Percentiles rank a stretch among this genome's conserved stretches.
phyloP scores from a whole-genome alignment of 2,888 invertebrate species.

The Gymnoscelis rufifasciata region DNA sequence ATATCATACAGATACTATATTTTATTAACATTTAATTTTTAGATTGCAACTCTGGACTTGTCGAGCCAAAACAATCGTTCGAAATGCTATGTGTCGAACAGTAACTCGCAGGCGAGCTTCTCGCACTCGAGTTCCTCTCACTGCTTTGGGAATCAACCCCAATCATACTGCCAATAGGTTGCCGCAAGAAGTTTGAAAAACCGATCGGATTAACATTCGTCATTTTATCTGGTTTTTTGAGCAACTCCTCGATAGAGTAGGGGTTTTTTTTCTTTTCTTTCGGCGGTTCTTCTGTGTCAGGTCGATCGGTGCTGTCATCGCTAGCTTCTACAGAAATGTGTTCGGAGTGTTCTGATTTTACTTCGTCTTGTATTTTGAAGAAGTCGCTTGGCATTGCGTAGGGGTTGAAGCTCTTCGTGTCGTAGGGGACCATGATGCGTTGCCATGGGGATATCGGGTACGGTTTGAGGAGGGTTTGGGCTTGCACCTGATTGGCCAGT shows the following conservation, averaged over 20 bases:
- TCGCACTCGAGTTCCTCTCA: conserved; percentile 55
- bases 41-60: conserved; percentile 62
- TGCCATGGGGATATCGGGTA: conserved; percentile 79
- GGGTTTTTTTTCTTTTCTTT: conserved; percentile 85
- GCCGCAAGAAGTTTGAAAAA: conserved; percentile 71
- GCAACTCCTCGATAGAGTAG: conserved; percentile 91
- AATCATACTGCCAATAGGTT: conserved; percentile 78
- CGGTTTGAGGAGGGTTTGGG: conserved; percentile 68
- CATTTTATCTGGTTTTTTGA: conserved; percentile 88
- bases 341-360: conserved; percentile 65
- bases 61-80: conserved; percentile 65
- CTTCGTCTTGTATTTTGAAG: conserved; percentile 61
- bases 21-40: conserved; percentile 57
- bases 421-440: conserved; percentile 79
- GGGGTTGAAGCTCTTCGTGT: conserved; percentile 60
- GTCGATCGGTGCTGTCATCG: conserved; percentile 80
- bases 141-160: conserved; percentile 61
- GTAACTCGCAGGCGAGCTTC: conserved; percentile 70
- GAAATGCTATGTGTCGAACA: conserved; percentile 67
- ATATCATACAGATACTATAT: no score
- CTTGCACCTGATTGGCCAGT: conserved; percentile 74
- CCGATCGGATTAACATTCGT: conserved; percentile 53
- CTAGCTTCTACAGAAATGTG: conserved; percentile 78
- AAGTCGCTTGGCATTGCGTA: conserved; percentile 64
- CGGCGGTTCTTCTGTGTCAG: conserved; percentile 64